Evolutionary conservation across 2,888 invertebrate species (phyloP), one percentile per base, ranked within the genome.

Genomic region (Campaea margaritaria): DNA sequence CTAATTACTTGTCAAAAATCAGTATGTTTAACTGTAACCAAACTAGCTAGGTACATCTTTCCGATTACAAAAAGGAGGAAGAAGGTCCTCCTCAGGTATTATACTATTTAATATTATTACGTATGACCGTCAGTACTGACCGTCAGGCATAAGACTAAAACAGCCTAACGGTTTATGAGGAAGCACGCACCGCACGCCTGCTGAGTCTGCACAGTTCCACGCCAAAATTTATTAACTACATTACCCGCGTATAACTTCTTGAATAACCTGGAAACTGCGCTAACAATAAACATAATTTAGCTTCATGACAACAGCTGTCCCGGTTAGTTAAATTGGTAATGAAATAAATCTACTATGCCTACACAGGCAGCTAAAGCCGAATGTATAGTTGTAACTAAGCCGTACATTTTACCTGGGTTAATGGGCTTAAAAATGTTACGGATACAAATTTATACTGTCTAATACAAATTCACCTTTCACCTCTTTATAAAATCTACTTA

Each of bases 301-400:
- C 62, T 66, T 67, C 73, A 77, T 77, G 84, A 85, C 82, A 81
- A 75, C 72, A 52, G 63, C 76, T 77, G 85, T 81, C 83, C 67
- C 64, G 76, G 70, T 76, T 78, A 70, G 81, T 84, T 85, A 81
- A 79, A 75, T 70, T 72, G 69, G 76, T 83, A 81, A 83, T 82
- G 77, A 82, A 79, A 78, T 82, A 80, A 80, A 80, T 72, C 73
- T 69, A 65, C 13, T 46, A 44, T 39, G 39, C 39, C 27, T 47
- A 27, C n/a, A 13, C 43, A 28, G 41, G 27, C 16, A 7, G 10
- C 0, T 31, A 31, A 31, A 9, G 31, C 31, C 8, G 31, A 31
- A 21, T 3, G 10, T 31, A 31, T 1, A 31, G 10, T 31, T 9
- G 31, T 31, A 1, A 9, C 31, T 7, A 10, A 31, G 31, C 31